Conservation (phyloP, 2,113 vertebrate species). For the Sakesphorus luctuosus region DNA sequence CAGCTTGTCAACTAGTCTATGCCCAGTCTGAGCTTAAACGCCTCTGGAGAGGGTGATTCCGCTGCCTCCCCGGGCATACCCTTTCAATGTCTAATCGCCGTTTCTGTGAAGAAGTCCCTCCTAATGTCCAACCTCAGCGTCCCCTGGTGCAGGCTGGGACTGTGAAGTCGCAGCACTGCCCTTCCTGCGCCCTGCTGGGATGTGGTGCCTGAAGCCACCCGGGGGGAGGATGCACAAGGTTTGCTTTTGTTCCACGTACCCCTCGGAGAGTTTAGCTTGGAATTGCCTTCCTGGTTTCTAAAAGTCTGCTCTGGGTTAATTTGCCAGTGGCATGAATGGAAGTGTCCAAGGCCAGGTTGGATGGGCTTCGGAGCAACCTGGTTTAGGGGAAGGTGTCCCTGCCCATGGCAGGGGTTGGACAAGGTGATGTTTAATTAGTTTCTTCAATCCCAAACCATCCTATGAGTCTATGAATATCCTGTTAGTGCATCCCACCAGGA, state of each 20-base stretch:
- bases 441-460: not conserved
- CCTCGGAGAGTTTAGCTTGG: fast-evolving
- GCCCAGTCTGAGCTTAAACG: not conserved
- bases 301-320: not conserved
- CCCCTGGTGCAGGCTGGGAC: not conserved
- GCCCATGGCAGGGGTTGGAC: not conserved
- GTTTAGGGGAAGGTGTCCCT: not conserved
- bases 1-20: not conserved
- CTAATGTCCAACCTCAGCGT: too few relatives aligned
- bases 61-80: not conserved
- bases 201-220: fast-evolving
- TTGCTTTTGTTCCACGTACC: not conserved
- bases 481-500: fast-evolving
- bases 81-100: not conserved
- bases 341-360: not conserved
- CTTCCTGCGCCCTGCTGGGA: fast-evolving
- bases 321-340: not conserved
- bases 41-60: not conserved
- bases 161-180: too few relatives aligned
- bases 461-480: too few relatives aligned
- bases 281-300: not conserved
- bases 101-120: not conserved
- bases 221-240: too few relatives aligned
- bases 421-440: not conserved
- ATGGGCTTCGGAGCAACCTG: not conserved